phyloP scores from a whole-genome alignment of 2,797 vertebrate genomes.

The Sebastes variabilis region DNA sequence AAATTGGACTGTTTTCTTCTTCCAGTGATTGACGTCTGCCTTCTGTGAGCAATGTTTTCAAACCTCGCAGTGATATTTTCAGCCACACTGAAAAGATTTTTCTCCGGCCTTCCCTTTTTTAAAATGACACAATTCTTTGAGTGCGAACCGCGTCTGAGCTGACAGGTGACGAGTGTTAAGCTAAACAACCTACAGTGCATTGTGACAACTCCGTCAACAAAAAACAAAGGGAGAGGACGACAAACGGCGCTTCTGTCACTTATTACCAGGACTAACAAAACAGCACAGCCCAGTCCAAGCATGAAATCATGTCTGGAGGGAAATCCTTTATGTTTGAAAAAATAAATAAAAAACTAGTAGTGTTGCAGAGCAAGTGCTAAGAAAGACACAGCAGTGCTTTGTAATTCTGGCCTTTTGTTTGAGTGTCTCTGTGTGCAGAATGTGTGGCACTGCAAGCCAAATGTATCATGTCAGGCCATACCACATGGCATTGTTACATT shows the following conservation, averaged over 20 bases:
- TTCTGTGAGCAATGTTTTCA: slow-evolving; percentile 32
- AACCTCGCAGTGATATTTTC: slow-evolving; percentile 50
- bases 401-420: slow-evolving; percentile 16
- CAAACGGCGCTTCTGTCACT: slow-evolving; percentile 54
- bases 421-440: background rate
- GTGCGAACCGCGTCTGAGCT: slow-evolving; percentile 26
- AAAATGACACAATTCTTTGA: slow-evolving; percentile 32
- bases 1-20: slow-evolving; percentile 67
- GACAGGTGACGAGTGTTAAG: slow-evolving; percentile 59
- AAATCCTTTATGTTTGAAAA: slow-evolving; percentile 20
- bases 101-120: slow-evolving; percentile 1
- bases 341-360: background rate
- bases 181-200: slow-evolving; percentile 45
- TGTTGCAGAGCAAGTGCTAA: background rate
- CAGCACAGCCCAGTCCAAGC: slow-evolving; percentile 32
- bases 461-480: slow-evolving; percentile 6
- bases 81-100: slow-evolving; percentile 8
- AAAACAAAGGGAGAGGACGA: slow-evolving; percentile 27
- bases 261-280: slow-evolving; percentile 37
- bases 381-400: background rate
- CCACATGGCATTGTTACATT: background rate
- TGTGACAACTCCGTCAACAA: slow-evolving; percentile 58
- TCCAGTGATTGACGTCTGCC: slow-evolving; percentile 56
- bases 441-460: background rate
- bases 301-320: slow-evolving; percentile 50